Evolutionary conservation across 2,888 invertebrate species (phyloP), one percentile per base, ranked within the genome.

Genomic region (Eubasilissa splendida): DNA sequence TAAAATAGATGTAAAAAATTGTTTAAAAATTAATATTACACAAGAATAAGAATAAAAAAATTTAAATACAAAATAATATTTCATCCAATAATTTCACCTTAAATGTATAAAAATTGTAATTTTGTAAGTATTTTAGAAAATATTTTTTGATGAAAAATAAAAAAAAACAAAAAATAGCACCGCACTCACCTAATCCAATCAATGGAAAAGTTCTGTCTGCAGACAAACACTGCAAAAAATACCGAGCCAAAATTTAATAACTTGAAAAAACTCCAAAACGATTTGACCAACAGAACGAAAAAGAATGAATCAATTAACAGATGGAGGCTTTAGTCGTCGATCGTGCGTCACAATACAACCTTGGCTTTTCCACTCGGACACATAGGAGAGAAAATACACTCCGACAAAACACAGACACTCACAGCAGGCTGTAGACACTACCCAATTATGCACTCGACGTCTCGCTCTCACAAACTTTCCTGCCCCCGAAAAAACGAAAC

Each of bases 331-430:
- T n/a, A 66, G 60, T 50, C 77, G 58, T 52, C 73, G 77, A 74
- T 76, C 75, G 78, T 81, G 81, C 81, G 81, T 81, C 81, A 81
- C 80, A 75, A 77, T 75, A 81, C 81, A 81, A 81, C 81, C 81
- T 81, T 81, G 81, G 79, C 52, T 53, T 76, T 71, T 81, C 71
- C 81, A 79, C 76, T 68, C 65, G 63, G 65, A 81, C 76, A 81
- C 76, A 81, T 59, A 78, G 75, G 14, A 74, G 31, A 33, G 77
- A 54, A 73, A 77, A 80, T 63, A 59, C 77, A 77, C 73, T 31
- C 50, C 54, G 66, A 56, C 50, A 56, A 58, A 66, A 31, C 63
- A 60, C 74, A 53, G 65, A 66, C 60, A 65, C 76, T 60, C 31
- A 22, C 76, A 71, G 52, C 4, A 50, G 52, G 68, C 70, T 60